Conservation (phyloP, 2,797 vertebrate genomes). For the Malurus leucopterus region DNA sequence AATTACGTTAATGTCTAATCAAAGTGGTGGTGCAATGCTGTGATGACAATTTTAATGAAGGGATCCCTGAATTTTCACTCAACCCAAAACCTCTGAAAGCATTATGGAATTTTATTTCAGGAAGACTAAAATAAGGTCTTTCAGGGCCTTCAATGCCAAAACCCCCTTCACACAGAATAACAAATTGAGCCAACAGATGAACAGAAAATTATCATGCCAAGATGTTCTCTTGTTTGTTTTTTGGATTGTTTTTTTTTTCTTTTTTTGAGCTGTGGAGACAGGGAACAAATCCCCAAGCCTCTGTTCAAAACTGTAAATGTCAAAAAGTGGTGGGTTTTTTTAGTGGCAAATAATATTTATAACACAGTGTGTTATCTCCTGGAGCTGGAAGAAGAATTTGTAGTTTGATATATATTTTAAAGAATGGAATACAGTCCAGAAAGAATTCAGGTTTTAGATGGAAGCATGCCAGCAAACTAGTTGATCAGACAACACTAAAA, state of each 20-base stretch:
- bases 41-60: neutral
- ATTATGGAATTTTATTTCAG: neutral
- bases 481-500: neutral
- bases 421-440: neutral
- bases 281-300: neutral
- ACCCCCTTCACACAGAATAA: neutral
- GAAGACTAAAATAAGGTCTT: neutral
- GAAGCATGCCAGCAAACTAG: neutral
- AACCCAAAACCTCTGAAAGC: neutral
- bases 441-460: neutral
- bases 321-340: neutral
- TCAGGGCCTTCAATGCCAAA: neutral
- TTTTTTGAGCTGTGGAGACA: neutral
- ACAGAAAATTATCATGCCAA: neutral
- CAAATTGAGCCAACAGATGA: neutral
- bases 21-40: neutral
- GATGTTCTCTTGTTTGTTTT: neutral
- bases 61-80: neutral
- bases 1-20: neutral
- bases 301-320: neutral
- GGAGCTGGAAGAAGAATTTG: neutral
- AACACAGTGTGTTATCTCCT: neutral
- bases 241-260: neutral
- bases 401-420: neutral
- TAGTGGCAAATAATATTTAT: neutral